A percentile compares a stretch with the other conserved stretches of the same genome.
These are phyloP conservation scores for Zaprionus africanus DNA, from an alignment of 1,140 invertebrate species.

Conservation along the genomic window DNA sequence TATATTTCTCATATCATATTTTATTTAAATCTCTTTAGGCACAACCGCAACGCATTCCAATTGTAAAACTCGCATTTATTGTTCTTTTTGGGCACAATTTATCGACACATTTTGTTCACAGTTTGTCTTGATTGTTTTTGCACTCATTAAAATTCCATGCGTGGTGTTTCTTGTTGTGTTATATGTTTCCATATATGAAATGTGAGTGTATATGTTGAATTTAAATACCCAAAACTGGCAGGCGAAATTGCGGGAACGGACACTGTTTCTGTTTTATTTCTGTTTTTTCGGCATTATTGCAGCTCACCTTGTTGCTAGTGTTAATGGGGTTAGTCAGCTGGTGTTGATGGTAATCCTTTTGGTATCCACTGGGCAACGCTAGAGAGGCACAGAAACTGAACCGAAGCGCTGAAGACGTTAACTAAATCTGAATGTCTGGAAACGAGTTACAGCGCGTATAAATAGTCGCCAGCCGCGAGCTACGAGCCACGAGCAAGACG, in stretches of 20 bases:
- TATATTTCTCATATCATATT: neutral
- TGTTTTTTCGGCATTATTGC: neutral
- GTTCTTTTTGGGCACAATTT: slow-evolving; percentile 37
- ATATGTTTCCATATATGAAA: neutral
- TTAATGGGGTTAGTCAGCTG: slow-evolving; percentile 56
- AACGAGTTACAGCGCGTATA: slow-evolving; percentile 76
- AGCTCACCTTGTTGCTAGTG: slow-evolving; percentile 43
- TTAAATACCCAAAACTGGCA: neutral
- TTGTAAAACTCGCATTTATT: neutral
- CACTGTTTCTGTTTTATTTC: neutral
- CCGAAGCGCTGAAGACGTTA: slow-evolving; percentile 67
- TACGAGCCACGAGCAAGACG: neutral
- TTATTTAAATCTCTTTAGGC: neutral
- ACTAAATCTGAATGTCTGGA: slow-evolving; percentile 76
- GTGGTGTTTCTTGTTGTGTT: slow-evolving; percentile 8
- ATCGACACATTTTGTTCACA: slow-evolving; percentile 57
- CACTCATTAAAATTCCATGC: slow-evolving; percentile 71
- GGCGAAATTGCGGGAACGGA: neutral
- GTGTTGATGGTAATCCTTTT: slow-evolving; percentile 51
- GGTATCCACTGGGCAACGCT: slow-evolving; percentile 63
- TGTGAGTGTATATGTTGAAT: neutral
- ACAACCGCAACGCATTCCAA: neutral
- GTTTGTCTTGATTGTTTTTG: slow-evolving; percentile 34
- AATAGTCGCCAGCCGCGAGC: slow-evolving; percentile 53
- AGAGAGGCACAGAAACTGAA: slow-evolving; percentile 46